Evolutionary conservation across 2,888 invertebrate species (phyloP).

Genomic region (Frankliniella intonsa): DNA sequence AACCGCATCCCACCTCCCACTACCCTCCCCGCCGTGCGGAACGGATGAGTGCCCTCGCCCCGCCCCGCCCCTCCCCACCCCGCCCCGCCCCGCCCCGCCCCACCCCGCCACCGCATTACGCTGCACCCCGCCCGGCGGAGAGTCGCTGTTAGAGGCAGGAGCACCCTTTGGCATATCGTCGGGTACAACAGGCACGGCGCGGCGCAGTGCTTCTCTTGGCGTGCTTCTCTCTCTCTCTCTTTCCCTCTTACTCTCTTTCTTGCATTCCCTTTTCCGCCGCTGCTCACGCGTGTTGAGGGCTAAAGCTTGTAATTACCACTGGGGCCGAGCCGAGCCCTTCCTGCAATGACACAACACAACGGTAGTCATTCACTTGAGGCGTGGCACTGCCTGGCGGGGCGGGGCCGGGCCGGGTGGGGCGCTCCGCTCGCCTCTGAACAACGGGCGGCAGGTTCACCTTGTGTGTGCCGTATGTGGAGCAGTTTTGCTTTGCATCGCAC

Average conservation of each 20-base stretch:
- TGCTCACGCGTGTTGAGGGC: too few species aligned
- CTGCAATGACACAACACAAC: too few species aligned
- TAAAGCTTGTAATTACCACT: too few species aligned
- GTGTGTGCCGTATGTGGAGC: neutral
- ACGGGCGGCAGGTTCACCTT: neutral
- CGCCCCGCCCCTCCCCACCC: neutral
- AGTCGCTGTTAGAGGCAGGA: too few species aligned
- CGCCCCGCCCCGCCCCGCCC: neutral
- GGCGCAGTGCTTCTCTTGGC: too few species aligned
- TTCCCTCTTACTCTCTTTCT: too few species aligned
- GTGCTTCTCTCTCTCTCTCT: too few species aligned
- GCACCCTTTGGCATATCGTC: too few species aligned
- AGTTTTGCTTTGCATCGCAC: too few species aligned
- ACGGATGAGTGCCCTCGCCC: neutral
- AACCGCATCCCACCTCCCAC: neutral
- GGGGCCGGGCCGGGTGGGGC: neutral
- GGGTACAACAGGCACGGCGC: too few species aligned
- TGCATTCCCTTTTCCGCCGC: too few species aligned
- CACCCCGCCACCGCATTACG: neutral
- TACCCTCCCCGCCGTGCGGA: neutral
- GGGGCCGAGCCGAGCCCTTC: too few species aligned
- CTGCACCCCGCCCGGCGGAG: neutral
- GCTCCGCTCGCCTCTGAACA: neutral
- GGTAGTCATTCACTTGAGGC: neutral
- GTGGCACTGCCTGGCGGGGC: neutral